phyloP scores from a whole-genome alignment of 2,888 invertebrate genomes.

The Microplitis deprimator region DNA sequence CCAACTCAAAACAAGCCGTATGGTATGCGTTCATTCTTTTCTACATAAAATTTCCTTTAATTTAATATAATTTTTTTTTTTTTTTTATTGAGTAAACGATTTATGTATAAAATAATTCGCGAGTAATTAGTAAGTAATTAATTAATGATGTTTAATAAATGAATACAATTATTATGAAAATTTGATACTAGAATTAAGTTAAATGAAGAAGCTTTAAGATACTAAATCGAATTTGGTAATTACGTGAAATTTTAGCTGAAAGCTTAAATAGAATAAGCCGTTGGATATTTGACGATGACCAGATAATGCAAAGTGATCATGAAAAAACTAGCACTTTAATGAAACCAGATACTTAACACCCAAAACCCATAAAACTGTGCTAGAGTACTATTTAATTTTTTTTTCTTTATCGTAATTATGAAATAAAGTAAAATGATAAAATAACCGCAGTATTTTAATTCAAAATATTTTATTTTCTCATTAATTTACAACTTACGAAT shows the following conservation, averaged over 20 bases:
- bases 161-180: not conserved
- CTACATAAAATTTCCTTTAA: too few species aligned
- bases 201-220: not conserved
- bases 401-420: not conserved
- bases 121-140: not conserved
- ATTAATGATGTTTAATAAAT: not conserved
- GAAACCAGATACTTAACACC: constrained; percentile 19
- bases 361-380: not conserved
- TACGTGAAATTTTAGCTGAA: not conserved
- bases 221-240: constrained; percentile 5
- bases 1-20: too few species aligned
- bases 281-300: not conserved
- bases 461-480: too few species aligned
- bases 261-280: not conserved
- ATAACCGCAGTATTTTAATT: not conserved
- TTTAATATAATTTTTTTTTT: too few species aligned
- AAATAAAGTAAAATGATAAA: not conserved
- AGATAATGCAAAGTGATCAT: constrained; percentile 5
- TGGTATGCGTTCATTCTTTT: too few species aligned
- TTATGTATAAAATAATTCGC: not conserved
- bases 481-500: too few species aligned
- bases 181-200: not conserved
- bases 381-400: constrained; percentile 4
- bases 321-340: constrained; percentile 31
- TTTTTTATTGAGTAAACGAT: too few species aligned